These are phyloP conservation scores for Phyllostomus discolor DNA, from an alignment of 2,113 vertebrate genomes.

Conservation along the genomic window DNA sequence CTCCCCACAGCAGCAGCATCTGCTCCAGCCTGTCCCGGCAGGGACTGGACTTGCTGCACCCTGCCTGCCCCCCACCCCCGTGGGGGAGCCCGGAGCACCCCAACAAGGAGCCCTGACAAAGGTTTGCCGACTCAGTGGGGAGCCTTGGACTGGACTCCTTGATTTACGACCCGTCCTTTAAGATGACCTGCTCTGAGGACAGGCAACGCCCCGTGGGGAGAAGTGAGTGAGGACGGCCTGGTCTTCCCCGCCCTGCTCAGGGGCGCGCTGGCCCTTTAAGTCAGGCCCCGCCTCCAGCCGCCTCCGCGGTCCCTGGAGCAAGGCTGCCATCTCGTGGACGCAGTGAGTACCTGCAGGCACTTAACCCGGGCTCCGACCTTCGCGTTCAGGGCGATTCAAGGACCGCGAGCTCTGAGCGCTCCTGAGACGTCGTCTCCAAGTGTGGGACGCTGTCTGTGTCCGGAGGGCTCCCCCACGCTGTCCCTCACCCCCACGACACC, in stretches of 20 bases:
- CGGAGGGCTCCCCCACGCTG: background rate
- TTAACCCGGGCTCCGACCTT: background rate
- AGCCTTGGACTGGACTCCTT: no score
- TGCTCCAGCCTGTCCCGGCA: no score
- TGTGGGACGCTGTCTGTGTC: accelerated
- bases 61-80: no score
- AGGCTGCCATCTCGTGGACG: conserved; percentile 49
- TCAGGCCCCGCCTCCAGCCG: accelerated
- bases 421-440: accelerated
- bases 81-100: background rate
- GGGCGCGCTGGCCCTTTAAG: background rate
- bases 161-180: background rate
- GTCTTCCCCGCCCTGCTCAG: background rate
- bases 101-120: accelerated
- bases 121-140: background rate
- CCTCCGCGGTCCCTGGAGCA: background rate
- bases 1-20: accelerated
- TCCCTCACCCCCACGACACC: background rate
- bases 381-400: accelerated
- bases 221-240: no score
- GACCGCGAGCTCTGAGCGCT: accelerated
- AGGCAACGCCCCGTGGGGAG: accelerated
- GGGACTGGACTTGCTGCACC: no score
- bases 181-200: background rate
- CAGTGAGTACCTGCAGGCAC: accelerated